Base-by-base conservation (phyloP, 2,888 invertebrate species). In the Galerucella nymphaeae region DNA sequence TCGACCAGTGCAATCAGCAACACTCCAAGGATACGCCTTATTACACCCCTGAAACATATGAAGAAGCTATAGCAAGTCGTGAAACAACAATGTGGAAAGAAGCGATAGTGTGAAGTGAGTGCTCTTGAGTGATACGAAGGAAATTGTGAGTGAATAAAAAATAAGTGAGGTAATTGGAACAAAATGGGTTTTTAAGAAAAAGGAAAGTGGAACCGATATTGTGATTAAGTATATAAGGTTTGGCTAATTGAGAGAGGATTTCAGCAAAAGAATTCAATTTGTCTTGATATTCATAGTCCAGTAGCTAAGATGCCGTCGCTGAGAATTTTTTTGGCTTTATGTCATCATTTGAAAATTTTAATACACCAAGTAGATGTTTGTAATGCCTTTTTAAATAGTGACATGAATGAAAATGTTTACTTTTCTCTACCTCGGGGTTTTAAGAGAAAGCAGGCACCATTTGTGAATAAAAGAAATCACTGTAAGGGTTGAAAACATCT, bases 341-440 rank as follows among this genome's bases (percentile, higher is more conserved):
- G 61, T 50, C 64, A 38, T 55, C 55, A 65, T n/a, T 59, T 66
- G 38, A 18, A 61, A 18, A 70, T 58, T 38, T 16, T 55, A 11
- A 70, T 80, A 2, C 62, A 79, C 63, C 79, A 80, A 57, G 76
- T 79, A 75, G 79, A 80, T 72, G 78, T 80, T 4, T 72, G 71
- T 50, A 71, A 75, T 55, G 79, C 80, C 11, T 80, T 80, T 73
- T 64, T 79, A 64, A 71, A 80, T 74, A 76, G 79, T n/a, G 70
- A 75, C 8, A 78, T 81, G 41, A 66, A 70, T 16, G 78, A 81
- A 59, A 71, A 77, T 48, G 78, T 81, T 16, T 81, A 68, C 66
- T 73, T 78, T 65, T 41, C 62, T 18, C 58, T 73, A 55, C 79
- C 79, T 18, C 72, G 77, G 63, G 71, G 73, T 66, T 61, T 71